A percentile compares a stretch with the other conserved stretches of the same genome.
phyloP scores from a whole-genome alignment of 2,888 invertebrate genomes.

The Drosophila borealis region DNA sequence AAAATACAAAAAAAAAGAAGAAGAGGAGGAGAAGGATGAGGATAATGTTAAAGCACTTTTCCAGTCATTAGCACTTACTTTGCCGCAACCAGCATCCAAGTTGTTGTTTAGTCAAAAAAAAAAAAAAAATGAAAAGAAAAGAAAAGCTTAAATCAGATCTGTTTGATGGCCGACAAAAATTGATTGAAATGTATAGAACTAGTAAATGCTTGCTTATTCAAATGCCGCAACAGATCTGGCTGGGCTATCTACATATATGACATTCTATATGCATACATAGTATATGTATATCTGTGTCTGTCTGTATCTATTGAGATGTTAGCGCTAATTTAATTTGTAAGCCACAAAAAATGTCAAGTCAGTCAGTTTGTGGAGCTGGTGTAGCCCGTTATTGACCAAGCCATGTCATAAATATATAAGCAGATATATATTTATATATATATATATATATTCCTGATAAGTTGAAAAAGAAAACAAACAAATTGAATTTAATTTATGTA shows the following conservation, averaged over 20 bases:
- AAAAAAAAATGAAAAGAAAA: background rate
- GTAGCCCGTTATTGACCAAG: conserved; percentile 28
- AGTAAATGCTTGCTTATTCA: background rate
- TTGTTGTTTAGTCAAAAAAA: background rate
- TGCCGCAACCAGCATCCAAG: conserved; percentile 12
- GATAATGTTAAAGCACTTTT: conserved; percentile 21
- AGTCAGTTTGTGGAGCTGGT: conserved; percentile 32
- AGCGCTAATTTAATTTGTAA: conserved; percentile 12
- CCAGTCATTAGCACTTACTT: conserved; percentile 34
- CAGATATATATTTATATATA: conserved; percentile 7
- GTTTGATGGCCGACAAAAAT: background rate
- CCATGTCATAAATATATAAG: conserved; percentile 28
- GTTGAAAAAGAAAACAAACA: background rate
- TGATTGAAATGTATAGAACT: background rate
- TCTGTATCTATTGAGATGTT: conserved; percentile 1
- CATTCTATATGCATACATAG: conserved; percentile 7
- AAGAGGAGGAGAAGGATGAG: background rate
- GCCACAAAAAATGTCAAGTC: conserved; percentile 17
- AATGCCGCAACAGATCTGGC: background rate
- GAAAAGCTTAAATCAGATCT: background rate
- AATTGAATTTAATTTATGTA: conserved; percentile 30
- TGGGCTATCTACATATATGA: conserved; percentile 1
- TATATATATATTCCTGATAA: conserved; percentile 14
- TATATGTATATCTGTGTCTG: background rate
- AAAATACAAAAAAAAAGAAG: background rate